Conservation (phyloP, 2,888 invertebrate genomes). For the Notodonta ziczac region DNA sequence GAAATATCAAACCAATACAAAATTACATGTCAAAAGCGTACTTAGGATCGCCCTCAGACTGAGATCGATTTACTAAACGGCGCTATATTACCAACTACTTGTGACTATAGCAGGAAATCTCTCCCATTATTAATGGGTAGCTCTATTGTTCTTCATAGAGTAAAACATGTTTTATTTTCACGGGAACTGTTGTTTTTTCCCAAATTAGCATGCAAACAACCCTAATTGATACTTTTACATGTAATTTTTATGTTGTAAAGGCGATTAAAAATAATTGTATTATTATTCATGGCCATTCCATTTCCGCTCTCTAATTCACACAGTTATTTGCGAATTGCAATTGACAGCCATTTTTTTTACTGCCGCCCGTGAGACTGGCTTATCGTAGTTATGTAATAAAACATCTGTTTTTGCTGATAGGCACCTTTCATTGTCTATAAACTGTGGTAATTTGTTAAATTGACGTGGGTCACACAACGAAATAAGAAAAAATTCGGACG, state of each 20-base stretch:
- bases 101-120: too few species aligned
- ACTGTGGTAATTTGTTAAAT: constrained; percentile 4
- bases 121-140: too few species aligned
- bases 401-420: constrained; percentile 18
- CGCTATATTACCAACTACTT: too few species aligned
- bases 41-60: too few species aligned
- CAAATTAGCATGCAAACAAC: neutral
- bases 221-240: constrained; percentile 10
- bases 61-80: too few species aligned
- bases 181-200: neutral
- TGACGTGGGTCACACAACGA: neutral
- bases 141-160: too few species aligned
- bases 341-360: constrained; percentile 20
- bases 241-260: constrained; percentile 16
- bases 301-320: constrained; percentile 37
- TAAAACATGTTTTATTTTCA: neutral
- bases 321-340: constrained; percentile 26
- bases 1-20: too few species aligned
- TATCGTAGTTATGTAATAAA: constrained; percentile 28
- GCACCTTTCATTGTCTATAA: constrained; percentile 24
- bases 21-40: too few species aligned
- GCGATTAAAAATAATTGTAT: constrained; percentile 21
- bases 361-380: constrained; percentile 39
- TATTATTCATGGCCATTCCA: constrained; percentile 25
- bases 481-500: neutral